These are phyloP conservation scores for Noturus placidus DNA, from an alignment of 2,113 vertebrate genomes.

Conservation along the genomic window DNA sequence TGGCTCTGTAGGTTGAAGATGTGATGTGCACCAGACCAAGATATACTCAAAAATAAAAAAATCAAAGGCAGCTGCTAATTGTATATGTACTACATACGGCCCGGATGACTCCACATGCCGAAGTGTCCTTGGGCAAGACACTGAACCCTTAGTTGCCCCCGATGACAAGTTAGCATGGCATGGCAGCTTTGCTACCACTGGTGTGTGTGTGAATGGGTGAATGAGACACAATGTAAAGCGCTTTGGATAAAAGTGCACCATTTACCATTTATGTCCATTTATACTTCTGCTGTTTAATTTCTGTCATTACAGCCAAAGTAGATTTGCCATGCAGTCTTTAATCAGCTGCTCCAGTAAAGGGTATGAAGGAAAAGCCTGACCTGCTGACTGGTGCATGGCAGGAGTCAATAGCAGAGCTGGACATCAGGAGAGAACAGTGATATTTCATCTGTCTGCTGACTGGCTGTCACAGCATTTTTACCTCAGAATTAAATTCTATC, in stretches of 20 bases:
- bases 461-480: slow-evolving; percentile 16
- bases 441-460: slow-evolving; percentile 37
- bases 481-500: neutral
- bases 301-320: neutral
- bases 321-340: neutral
- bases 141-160: too few species aligned
- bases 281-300: neutral
- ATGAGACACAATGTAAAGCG: too few species aligned
- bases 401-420: neutral
- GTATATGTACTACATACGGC: neutral
- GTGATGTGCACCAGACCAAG: neutral
- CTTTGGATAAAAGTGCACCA: too few species aligned
- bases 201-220: too few species aligned
- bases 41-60: neutral
- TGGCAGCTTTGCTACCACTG: too few species aligned
- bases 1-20: neutral
- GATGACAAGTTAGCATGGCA: too few species aligned
- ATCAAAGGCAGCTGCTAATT: neutral
- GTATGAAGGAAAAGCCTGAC: neutral
- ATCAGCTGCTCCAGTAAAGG: slow-evolving; percentile 7
- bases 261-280: slow-evolving; percentile 4
- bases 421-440: slow-evolving; percentile 6
- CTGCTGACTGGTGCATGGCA: slow-evolving; percentile 3
- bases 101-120: too few species aligned
- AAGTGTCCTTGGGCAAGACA: too few species aligned